Conservation (phyloP, 1,140 invertebrate species). For the Ericerus pela region DNA sequence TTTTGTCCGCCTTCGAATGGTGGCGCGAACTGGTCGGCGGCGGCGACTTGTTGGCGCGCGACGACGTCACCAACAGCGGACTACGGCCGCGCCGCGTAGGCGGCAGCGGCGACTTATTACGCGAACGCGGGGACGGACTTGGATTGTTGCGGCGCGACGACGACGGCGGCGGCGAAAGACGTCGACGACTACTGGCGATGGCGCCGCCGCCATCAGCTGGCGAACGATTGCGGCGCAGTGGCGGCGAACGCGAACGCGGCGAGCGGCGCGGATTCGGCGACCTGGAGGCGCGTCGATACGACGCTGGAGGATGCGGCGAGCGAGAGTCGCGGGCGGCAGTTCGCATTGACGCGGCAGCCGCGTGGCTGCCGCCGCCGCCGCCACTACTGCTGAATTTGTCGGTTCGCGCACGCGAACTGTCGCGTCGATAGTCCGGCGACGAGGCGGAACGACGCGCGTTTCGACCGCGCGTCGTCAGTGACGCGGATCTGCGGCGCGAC, state of each 20-base stretch:
- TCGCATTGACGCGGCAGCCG: too few relatives aligned
- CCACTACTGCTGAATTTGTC: too few relatives aligned
- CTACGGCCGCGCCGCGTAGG: not conserved
- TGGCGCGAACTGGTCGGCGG: not conserved
- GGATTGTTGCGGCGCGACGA: not conserved
- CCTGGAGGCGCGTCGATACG: not conserved
- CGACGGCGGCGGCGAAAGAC: not conserved
- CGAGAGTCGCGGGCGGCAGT: too few relatives aligned
- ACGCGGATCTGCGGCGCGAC: conserved; percentile 2
- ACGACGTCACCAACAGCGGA: too few relatives aligned
- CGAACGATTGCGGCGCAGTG: not conserved
- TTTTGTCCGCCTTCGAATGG: not conserved
- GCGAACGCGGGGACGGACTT: too few relatives aligned
- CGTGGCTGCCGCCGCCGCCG: too few relatives aligned
- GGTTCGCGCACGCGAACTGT: conserved; percentile 2
- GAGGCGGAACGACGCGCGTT: conserved; percentile 4
- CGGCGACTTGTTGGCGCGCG: not conserved
- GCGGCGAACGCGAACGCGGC: not conserved
- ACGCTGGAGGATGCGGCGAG: not conserved
- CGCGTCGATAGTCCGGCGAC: not conserved
- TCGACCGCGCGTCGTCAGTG: conserved; percentile 5
- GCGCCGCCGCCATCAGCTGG: too few relatives aligned
- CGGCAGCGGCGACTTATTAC: not conserved
- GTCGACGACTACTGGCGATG: too few relatives aligned
- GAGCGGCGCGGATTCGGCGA: not conserved